Evolutionary conservation across 2,797 vertebrate genomes (phyloP), one percentile per base, ranked within the genome.

Genomic region (Holocentrus rufus): DNA sequence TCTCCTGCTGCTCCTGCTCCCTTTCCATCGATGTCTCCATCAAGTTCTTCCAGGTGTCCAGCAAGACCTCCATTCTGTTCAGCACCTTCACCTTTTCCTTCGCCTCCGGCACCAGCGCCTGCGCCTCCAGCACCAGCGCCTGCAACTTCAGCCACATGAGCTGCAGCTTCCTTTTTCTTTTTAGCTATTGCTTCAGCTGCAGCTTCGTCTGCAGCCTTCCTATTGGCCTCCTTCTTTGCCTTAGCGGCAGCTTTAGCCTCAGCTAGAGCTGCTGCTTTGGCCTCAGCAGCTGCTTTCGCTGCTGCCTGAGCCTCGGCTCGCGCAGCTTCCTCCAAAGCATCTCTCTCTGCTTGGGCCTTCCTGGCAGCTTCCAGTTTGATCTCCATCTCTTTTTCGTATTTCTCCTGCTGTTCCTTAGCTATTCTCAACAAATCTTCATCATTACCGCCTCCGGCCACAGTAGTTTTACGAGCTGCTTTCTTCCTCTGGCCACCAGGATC

Each of bases 371-470:
- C 88, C 55, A 91, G 0, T 69, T 87, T 88, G 55, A 87, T 90
- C 36, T 79, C 79, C 90, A 93, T 85, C 58, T 94, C 89, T 83
- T 91, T 93, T 20, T 88, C 74, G 65, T 92, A 85, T 78, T 34
- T 91, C 64, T 92, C 93, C 47, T 91, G 89, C 66, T 94, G 93
- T 42, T 94, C 93, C 42, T 90, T 89, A 2, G 93, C 93, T 58
- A 93, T 88, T 88, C 30, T 94, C 7, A 66, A 1, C 39, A 95
- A 78, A 0, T 94, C 92, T 2, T 65, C 85, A 0, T 90, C 85
- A 50, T 77, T 65, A 5, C 62, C 42, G 0, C 64, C 89, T 49
- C 93, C 93, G 34, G 92, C 93, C 67, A 85, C 52, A 1, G 92
- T 94, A 1, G 84, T 87, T 86, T 94, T 94, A 22, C 93, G 92